Evolutionary conservation across 92 coral and sea anemone species (phyloP), one percentile per base, ranked within the genome.

Genomic region (Zoanthus sociatus): DNA sequence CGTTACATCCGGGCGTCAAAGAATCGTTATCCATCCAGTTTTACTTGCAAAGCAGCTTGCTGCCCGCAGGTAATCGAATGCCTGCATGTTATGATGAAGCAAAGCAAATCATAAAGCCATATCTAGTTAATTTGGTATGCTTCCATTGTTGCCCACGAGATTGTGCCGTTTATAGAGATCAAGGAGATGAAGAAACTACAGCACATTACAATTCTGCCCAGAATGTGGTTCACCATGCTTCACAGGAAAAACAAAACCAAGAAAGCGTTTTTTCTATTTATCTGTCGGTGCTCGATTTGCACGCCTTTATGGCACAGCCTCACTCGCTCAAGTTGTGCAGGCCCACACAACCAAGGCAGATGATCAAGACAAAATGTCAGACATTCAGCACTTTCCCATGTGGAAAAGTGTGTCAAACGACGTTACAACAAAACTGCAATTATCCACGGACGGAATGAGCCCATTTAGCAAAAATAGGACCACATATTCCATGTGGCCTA

Each of bases 311-410:
- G 87, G 87, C 16, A 78, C 92, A 3, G 92, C 79, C 73, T 53
- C 84, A 4, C 66, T 79, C 5, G 90, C 92, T 14, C 92, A 90
- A 79, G 90, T 86, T 42, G 42, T 86, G n/a, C 83, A 90, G 67
- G 20, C 86, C 50, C 30, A 16, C 14, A 11, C 82, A 77, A 17
- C 1, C 42, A 30, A 12, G 15, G 15, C 21, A 63, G 79, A 0
- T 4, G 58, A 9, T 7, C 76, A 16, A 48, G 72, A 74, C 54
- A 12, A 66, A 20, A 68, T 87, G 79, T 26, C 1, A 7, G 84
- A 81, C 20, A 86, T 73, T 11, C 92, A 90, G 0, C 72, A 73
- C 3, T 90, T 90, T 5, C 88, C 72, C 12, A 17, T 73, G 64
- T 86, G 92, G 89, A 11, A 84, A 7, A 48, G 30, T 6, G 37